A percentile compares a stretch with the other conserved stretches of the same genome.
phyloP scores from a whole-genome alignment of 2,797 vertebrate genomes.

The Percopsis omiscomaycus region DNA sequence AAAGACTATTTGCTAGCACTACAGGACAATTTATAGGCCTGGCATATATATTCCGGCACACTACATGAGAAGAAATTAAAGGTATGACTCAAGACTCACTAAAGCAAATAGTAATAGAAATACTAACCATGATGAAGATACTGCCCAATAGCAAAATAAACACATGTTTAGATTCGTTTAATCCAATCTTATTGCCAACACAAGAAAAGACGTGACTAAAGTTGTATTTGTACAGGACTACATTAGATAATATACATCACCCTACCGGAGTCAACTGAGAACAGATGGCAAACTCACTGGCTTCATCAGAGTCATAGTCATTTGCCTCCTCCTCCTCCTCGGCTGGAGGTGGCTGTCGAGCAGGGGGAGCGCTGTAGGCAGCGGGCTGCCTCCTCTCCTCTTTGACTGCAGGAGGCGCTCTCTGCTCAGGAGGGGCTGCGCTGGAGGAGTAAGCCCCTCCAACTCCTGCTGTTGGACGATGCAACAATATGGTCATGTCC shows the following conservation, averaged over 20 bases:
- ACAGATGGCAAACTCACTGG: slow-evolving; percentile 80
- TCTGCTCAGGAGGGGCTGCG: slow-evolving; percentile 66
- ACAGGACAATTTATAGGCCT: slow-evolving; percentile 31
- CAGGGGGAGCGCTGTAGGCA: slow-evolving; percentile 66
- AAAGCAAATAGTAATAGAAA: slow-evolving; percentile 15
- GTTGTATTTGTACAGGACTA: slow-evolving; percentile 26
- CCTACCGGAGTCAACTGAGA: slow-evolving; percentile 19
- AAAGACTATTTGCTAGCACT: slow-evolving; percentile 22
- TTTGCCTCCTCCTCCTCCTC: slow-evolving; percentile 91
- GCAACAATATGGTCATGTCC: slow-evolving; percentile 36
- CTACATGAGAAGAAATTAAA: slow-evolving; percentile 33
- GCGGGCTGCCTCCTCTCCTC: slow-evolving; percentile 80
- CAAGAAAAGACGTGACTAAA: slow-evolving; percentile 13
- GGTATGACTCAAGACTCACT: slow-evolving; percentile 30
- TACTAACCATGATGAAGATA: neutral
- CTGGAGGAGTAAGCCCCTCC: slow-evolving; percentile 56
- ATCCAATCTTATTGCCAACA: slow-evolving; percentile 17
- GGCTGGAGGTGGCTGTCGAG: slow-evolving; percentile 62
- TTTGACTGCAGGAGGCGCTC: slow-evolving; percentile 58
- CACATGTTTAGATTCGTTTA: slow-evolving; percentile 13
- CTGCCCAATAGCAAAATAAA: neutral
- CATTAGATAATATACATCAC: slow-evolving; percentile 22
- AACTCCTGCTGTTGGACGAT: slow-evolving; percentile 54
- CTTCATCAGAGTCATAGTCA: slow-evolving; percentile 96
- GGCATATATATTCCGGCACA: slow-evolving; percentile 32